Evolutionary conservation across 2,113 vertebrate species (phyloP).

Genomic region (Craseonycteris thonglongyai): DNA sequence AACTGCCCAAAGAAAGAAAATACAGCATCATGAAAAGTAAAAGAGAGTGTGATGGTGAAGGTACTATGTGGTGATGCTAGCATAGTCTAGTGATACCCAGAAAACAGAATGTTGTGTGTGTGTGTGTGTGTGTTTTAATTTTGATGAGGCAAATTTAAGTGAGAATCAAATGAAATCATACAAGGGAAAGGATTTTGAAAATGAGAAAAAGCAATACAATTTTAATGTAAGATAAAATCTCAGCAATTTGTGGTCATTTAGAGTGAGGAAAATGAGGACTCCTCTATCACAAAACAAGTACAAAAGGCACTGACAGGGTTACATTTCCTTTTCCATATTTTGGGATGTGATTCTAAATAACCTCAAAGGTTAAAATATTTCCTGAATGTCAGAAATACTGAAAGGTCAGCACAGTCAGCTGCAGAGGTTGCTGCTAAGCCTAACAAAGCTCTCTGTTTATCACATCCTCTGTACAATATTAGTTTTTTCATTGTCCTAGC

Average conservation of each 20-base stretch:
- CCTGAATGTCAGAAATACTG: neutral
- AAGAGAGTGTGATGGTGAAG: neutral
- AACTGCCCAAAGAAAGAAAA: neutral
- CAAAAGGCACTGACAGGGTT: neutral
- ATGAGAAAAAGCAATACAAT: neutral
- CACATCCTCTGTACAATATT: neutral
- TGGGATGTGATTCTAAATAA: neutral
- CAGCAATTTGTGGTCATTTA: neutral
- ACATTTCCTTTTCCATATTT: constrained; percentile 27
- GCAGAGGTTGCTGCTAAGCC: neutral
- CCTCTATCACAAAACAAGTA: neutral
- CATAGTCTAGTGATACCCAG: neutral
- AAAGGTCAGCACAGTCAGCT: neutral
- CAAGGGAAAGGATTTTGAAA: neutral
- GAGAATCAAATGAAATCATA: neutral
- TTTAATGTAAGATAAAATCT: neutral
- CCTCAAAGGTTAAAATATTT: constrained; percentile 22
- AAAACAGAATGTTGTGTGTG: neutral
- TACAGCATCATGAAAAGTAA: neutral
- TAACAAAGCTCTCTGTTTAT: neutral
- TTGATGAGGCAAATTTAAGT: neutral
- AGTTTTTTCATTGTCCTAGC: neutral
- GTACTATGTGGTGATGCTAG: neutral
- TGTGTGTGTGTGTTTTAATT: neutral
- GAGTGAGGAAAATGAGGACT: neutral